Base-by-base conservation (phyloP, 1,140 invertebrate genomes). In the Drosophila virilis region DNA sequence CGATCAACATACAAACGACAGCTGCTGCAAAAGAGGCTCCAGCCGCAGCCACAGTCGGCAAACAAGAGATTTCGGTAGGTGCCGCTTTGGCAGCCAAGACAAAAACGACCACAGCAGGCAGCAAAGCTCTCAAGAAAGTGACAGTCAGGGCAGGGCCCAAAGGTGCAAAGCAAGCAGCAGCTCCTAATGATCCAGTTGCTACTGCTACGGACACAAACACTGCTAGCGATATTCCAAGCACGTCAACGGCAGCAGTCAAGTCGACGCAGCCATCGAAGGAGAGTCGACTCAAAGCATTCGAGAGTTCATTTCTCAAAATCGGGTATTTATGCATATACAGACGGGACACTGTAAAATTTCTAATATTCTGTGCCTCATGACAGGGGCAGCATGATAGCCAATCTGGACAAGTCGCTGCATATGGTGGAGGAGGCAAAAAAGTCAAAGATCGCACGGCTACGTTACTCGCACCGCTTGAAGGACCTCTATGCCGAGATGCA, bases 401-500 rank as follows among this genome's bases (percentile, higher is more conserved):
- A 90, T 58, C 57, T 92, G 13, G 82, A 92, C 9, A 92, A 90
- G 48, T 89, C 90, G 0, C 40, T 91, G 46, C 32, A 60, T 15
- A 48, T 92, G 73, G 91, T 92, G 9, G 73, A 79, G 22, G 83
- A 91, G 46, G 90, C 78, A 17, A 89, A 74, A 48, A 62, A 52
- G 45, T 79, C 84, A 0, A 92, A 92, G 67, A 74, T 72, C 3
- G 65, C 72, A 12, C 76, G 91, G 1, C 13, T 92, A 50, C 78
- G 77, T 2, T 61, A 80, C 28, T 69, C 88, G 13, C 69, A 80
- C 7, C 80, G 85, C 0, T 46, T 91, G 8, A 77, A 85, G 42
- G 77, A 92, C 7, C 60, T 92, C 1, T 68, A 72, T 17, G 69
- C 71, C 6, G 90, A 92, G 57, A 77, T 92, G 71, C 89, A 89